Percentiles rank a stretch among this genome's conserved stretches.
Conservation (phyloP, 2,888 invertebrate genomes). For the Sphinx pinastri region DNA sequence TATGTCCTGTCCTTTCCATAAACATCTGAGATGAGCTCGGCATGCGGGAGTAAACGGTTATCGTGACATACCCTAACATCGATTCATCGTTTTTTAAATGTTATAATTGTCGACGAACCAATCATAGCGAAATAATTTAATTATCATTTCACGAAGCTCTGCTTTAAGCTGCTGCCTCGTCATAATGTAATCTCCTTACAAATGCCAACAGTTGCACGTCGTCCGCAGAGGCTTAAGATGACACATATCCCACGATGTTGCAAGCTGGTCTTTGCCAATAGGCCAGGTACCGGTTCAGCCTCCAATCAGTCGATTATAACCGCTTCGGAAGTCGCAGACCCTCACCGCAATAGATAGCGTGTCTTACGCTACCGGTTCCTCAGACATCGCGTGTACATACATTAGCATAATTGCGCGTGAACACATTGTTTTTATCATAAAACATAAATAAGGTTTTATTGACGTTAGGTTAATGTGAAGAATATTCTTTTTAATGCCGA, state of each 20-base stretch:
- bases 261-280: conserved; percentile 36
- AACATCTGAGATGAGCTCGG: no score
- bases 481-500: conserved; percentile 3
- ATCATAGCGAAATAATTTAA: no score
- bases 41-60: no score
- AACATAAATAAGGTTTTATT: conserved; percentile 32
- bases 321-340: conserved; percentile 60
- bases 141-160: no score
- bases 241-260: not conserved
- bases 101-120: no score
- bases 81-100: no score
- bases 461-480: conserved; percentile 27
- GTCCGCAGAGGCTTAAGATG: not conserved
- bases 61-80: no score
- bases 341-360: conserved; percentile 64
- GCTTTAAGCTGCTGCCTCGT: no score
- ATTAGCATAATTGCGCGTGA: conserved; percentile 50
- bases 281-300: conserved; percentile 29
- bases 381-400: conserved; percentile 54
- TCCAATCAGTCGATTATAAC: conserved; percentile 45
- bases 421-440: conserved; percentile 27
- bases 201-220: no score
- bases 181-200: not conserved
- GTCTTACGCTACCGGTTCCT: conserved; percentile 47
- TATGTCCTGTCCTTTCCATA: no score